Percentiles rank a stretch among this genome's conserved stretches.
These are phyloP conservation scores for Colletes gigas DNA, from an alignment of 1,140 invertebrate genomes.

Conservation along the genomic window DNA sequence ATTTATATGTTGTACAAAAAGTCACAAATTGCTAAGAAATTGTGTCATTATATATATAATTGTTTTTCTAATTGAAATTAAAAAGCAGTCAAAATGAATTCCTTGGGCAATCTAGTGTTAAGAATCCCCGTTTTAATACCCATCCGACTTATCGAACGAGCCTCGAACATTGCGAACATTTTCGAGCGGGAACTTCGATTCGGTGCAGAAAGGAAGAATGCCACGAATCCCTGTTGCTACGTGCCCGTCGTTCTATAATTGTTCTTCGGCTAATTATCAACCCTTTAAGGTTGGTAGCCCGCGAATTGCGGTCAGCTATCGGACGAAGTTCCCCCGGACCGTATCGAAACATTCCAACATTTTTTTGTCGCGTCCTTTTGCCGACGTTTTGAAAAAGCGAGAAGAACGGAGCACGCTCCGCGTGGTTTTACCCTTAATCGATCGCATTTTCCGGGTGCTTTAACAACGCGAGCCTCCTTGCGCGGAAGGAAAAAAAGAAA, in stretches of 20 bases:
- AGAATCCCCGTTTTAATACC: too few relatives aligned
- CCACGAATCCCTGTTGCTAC: neutral
- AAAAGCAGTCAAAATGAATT: too few relatives aligned
- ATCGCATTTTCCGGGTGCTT: conserved; percentile 4
- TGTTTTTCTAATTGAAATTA: too few relatives aligned
- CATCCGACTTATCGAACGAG: too few relatives aligned
- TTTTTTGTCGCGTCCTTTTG: neutral
- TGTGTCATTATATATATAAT: too few relatives aligned
- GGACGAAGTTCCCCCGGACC: neutral
- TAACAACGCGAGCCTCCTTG: neutral
- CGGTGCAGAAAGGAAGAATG: neutral
- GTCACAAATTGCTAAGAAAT: too few relatives aligned
- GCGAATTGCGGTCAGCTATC: conserved; percentile 20
- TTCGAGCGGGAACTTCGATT: neutral
- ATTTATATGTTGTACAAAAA: too few relatives aligned
- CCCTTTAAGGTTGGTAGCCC: conserved; percentile 17
- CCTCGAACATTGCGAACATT: too few relatives aligned
- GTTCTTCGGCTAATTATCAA: conserved; percentile 22
- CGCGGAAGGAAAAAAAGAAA: neutral
- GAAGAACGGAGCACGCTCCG: neutral
- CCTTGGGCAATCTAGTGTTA: too few relatives aligned
- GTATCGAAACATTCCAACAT: neutral
- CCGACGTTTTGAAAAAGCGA: neutral
- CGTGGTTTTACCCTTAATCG: conserved; percentile 10
- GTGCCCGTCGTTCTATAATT: conserved; percentile 11